Percentiles rank a stretch among this genome's conserved stretches.
Evolutionary conservation across 2,888 invertebrate species (phyloP).

Genomic region (Zeuzera pyrina): DNA sequence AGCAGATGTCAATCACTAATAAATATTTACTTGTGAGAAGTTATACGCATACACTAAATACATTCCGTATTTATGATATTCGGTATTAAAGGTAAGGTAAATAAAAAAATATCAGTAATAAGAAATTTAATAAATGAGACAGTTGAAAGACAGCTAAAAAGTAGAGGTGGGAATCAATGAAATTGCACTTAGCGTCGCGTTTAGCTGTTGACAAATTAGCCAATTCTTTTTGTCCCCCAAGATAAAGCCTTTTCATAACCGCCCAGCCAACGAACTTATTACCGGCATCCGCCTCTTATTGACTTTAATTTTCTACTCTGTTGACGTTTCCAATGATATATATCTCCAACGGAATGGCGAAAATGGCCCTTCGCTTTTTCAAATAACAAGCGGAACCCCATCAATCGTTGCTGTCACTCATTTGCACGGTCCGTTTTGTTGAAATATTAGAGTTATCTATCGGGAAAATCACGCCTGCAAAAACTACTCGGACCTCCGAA

Average conservation of each 20-base stretch:
- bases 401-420: conserved; percentile 65
- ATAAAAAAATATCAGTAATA: not conserved
- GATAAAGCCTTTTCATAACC: conserved; percentile 53
- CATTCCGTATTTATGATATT: not conserved
- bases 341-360: conserved; percentile 50
- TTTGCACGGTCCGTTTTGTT: conserved; percentile 52
- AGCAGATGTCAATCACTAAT: too few species aligned
- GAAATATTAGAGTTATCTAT: conserved; percentile 67
- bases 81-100: not conserved
- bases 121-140: too few species aligned
- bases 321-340: conserved; percentile 69
- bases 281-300: conserved; percentile 50
- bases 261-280: conserved; percentile 40
- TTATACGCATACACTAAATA: conserved; percentile 1
- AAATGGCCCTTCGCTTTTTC: conserved; percentile 68
- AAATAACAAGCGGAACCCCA: conserved; percentile 64
- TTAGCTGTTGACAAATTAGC: conserved; percentile 59
- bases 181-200: conserved; percentile 49
- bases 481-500: conserved; percentile 54
- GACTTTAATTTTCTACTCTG: conserved; percentile 70
- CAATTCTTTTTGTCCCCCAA: conserved; percentile 46
- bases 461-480: conserved; percentile 53
- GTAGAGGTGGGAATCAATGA: conserved; percentile 51
- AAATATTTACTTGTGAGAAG: not conserved
- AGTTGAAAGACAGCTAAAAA: too few species aligned